Percentiles rank a stretch among this genome's conserved stretches.
These are phyloP conservation scores for Temnothorax nylanderi DNA, from an alignment of 1,140 invertebrate species.

Conservation along the genomic window DNA sequence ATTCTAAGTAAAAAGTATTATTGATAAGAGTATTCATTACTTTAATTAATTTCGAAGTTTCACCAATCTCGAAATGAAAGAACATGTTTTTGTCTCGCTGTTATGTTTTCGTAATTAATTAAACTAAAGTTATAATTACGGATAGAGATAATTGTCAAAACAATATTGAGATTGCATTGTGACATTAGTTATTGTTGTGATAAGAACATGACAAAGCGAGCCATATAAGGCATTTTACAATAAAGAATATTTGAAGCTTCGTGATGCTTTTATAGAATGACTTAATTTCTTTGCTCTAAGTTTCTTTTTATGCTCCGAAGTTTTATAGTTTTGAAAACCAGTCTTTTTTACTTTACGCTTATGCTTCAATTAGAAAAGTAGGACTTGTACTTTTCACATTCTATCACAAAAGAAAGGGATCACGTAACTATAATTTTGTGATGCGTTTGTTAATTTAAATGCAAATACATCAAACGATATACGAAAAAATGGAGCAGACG, in stretches of 20 bases:
- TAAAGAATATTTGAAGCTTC: background rate
- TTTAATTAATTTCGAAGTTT: background rate
- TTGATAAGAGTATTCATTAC: conserved; percentile 28
- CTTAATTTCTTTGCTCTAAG: background rate
- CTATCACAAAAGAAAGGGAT: background rate
- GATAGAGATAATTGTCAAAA: conserved; percentile 45
- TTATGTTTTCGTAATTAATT: background rate
- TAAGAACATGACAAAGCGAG: background rate
- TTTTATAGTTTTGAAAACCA: background rate
- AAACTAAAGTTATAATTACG: conserved; percentile 28
- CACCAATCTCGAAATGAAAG: too few species aligned
- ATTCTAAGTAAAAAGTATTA: background rate
- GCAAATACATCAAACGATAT: conserved; percentile 11
- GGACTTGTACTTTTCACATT: background rate
- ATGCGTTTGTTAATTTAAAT: conserved; percentile 25
- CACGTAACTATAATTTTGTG: conserved; percentile 13
- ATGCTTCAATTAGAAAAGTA: background rate
- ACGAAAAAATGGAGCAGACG: conserved; percentile 32
- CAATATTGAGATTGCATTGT: background rate
- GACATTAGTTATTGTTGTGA: conserved; percentile 7
- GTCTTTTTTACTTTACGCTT: background rate
- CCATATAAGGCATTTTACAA: background rate
- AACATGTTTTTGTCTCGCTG: too few species aligned
- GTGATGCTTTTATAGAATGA: background rate
- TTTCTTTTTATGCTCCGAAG: background rate